A percentile compares a stretch with the other conserved stretches of the same genome.
Evolutionary conservation across 2,797 vertebrate species (phyloP).

Genomic region (Mormyrus hasselquistii): DNA sequence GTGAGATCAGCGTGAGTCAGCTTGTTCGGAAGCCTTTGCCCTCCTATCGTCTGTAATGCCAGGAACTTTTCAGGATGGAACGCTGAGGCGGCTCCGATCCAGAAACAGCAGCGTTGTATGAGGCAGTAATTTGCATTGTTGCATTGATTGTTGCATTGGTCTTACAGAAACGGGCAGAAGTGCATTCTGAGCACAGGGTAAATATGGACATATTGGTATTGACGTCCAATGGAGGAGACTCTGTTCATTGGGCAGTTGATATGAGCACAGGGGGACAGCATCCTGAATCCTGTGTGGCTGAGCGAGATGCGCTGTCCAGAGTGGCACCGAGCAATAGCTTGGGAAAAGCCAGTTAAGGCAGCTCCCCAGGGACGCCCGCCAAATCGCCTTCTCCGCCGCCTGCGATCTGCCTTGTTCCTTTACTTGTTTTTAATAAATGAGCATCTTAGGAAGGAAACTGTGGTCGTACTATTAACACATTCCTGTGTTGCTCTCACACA

Average conservation of each 20-base stretch:
- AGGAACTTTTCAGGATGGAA: background rate
- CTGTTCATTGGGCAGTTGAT: background rate
- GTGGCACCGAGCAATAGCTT: background rate
- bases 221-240: background rate
- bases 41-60: background rate
- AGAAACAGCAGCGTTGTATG: too few relatives aligned
- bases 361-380: background rate
- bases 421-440: conserved; percentile 32
- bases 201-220: background rate
- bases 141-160: background rate
- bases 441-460: conserved; percentile 54
- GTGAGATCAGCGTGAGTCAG: background rate
- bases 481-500: conserved; percentile 50
- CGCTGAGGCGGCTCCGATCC: background rate
- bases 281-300: background rate
- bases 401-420: background rate
- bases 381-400: background rate
- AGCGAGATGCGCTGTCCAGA: background rate
- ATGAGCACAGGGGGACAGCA: background rate
- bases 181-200: background rate
- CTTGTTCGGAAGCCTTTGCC: background rate
- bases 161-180: background rate
- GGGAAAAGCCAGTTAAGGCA: background rate
- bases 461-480: conserved; percentile 60
- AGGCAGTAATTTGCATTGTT: background rate